These are phyloP conservation scores for Solea senegalensis DNA, from an alignment of 2,113 vertebrate species.

Conservation along the genomic window DNA sequence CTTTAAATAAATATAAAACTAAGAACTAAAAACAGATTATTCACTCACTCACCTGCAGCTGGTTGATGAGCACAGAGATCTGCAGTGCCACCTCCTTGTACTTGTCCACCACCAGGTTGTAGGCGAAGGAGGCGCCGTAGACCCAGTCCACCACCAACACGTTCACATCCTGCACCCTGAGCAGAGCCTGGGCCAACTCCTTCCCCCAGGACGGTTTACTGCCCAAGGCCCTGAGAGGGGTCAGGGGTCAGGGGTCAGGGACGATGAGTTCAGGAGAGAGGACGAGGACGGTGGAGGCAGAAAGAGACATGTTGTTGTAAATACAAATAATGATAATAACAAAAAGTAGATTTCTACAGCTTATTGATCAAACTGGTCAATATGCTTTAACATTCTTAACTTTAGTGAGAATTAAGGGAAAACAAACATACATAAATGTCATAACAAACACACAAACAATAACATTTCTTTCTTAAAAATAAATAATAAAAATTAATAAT, in stretches of 20 bases:
- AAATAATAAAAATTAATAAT: no score
- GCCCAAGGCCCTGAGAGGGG: slow-evolving; percentile 82
- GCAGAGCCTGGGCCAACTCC: slow-evolving; percentile 80
- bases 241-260: no score
- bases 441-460: no score
- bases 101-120: slow-evolving; percentile 88
- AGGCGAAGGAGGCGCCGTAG: slow-evolving; percentile 85
- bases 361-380: no score
- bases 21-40: not conserved
- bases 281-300: not conserved
- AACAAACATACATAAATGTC: no score
- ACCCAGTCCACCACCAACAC: slow-evolving; percentile 94
- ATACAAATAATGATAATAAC: no score
- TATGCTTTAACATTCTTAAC: no score
- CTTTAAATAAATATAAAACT: no score
- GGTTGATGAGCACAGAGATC: slow-evolving; percentile 87
- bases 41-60: slow-evolving; percentile 76
- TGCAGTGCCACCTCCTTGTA: slow-evolving; percentile 85
- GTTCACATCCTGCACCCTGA: slow-evolving; percentile 80
- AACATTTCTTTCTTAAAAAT: no score
- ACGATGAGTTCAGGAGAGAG: not conserved
- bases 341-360: no score
- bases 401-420: no score
- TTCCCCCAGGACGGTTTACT: slow-evolving; percentile 92
- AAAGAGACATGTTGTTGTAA: no score